Evolutionary conservation across 2,888 invertebrate genomes (phyloP).

Genomic region (Atrina japonica): DNA sequence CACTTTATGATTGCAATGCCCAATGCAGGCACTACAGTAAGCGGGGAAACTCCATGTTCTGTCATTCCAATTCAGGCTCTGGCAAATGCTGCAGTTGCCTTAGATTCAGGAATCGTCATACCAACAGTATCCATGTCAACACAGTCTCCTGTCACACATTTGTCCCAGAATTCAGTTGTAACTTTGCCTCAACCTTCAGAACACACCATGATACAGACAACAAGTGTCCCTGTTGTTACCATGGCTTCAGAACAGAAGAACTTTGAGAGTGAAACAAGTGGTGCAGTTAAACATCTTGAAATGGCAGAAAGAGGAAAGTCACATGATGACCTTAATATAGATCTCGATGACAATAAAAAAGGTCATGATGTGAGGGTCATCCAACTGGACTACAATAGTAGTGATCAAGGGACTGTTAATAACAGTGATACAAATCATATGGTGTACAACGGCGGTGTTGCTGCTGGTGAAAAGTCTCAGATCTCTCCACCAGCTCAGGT

Average conservation of each 20-base stretch:
- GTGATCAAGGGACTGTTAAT: background rate
- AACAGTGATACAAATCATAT: background rate
- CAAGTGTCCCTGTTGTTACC: background rate
- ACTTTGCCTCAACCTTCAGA: constrained; percentile 16
- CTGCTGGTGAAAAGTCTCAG: background rate
- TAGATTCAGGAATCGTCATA: constrained; percentile 29
- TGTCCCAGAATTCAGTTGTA: constrained; percentile 9
- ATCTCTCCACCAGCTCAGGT: background rate
- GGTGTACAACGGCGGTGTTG: background rate
- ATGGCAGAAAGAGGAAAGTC: too few relatives aligned
- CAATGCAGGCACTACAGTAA: background rate
- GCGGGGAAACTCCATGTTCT: too few relatives aligned
- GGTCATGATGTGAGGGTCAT: constrained; percentile 22
- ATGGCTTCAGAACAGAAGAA: background rate
- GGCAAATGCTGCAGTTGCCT: constrained; percentile 23
- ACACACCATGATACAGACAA: constrained; percentile 23
- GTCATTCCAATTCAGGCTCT: constrained; percentile 35
- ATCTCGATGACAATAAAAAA: constrained; percentile 42
- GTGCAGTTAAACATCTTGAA: constrained; percentile 11
- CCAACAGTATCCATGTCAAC: constrained; percentile 33
- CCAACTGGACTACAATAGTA: constrained; percentile 17
- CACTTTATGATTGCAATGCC: constrained; percentile 54
- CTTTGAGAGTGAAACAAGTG: constrained; percentile 4
- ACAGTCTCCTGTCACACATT: constrained; percentile 28
- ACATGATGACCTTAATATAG: constrained; percentile 24